phyloP scores from a whole-genome alignment of 1,140 invertebrate species.

The Choristoneura fumiferana region DNA sequence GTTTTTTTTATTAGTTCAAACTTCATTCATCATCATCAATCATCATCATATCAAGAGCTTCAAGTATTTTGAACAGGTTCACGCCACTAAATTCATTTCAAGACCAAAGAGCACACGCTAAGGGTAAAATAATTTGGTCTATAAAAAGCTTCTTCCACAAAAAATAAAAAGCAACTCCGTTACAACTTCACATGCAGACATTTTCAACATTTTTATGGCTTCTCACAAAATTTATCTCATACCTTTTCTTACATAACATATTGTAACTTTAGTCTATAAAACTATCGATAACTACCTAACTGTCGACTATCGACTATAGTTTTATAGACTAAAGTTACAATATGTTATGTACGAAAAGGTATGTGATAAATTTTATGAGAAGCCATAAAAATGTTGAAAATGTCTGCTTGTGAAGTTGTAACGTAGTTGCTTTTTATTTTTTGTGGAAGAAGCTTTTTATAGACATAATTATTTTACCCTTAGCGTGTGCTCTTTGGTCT shows the following conservation, averaged over 20 bases:
- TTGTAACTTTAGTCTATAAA: slow-evolving; percentile 7
- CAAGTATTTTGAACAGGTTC: neutral
- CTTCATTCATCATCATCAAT: neutral
- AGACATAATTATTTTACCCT: neutral
- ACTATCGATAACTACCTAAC: neutral
- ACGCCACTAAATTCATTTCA: neutral
- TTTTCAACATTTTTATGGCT: slow-evolving; percentile 9
- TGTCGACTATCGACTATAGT: neutral
- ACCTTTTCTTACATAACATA: neutral
- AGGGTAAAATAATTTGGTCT: neutral
- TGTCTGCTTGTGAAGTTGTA: neutral
- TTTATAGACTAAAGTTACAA: slow-evolving; percentile 7
- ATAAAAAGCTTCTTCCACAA: slow-evolving; percentile 7
- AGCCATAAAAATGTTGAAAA: slow-evolving; percentile 9
- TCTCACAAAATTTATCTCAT: slow-evolving; percentile 7
- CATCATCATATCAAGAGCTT: neutral
- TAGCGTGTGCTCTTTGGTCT: neutral
- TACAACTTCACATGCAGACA: slow-evolving; percentile 1
- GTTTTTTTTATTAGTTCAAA: neutral
- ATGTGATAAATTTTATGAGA: slow-evolving; percentile 9
- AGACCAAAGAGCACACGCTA: neutral
- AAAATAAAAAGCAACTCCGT: neutral
- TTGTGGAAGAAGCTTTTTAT: slow-evolving; percentile 7
- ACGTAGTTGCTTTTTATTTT: neutral
- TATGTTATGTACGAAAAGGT: neutral